Conservation (phyloP, 2,797 vertebrate species). For the Enteromius unitaeniatus region DNA sequence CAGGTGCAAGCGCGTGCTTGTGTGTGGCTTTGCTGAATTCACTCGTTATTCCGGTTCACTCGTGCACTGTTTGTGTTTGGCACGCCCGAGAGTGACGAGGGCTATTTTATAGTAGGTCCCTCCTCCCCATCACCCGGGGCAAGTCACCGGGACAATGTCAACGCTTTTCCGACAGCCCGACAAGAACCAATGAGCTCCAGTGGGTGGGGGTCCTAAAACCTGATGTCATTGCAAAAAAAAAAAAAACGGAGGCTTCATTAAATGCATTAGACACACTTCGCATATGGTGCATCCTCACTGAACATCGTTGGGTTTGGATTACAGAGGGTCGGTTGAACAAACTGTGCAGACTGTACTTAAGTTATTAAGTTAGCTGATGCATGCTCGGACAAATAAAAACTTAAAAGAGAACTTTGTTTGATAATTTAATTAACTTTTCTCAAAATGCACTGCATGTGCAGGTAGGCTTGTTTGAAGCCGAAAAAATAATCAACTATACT, state of each 20-base stretch:
- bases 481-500: too few species aligned
- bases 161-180: slow-evolving; percentile 74
- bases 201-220: slow-evolving; percentile 66
- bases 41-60: slow-evolving; percentile 75
- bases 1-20: slow-evolving; percentile 59
- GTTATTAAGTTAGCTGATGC: slow-evolving; percentile 13
- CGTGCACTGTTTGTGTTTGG: slow-evolving; percentile 76
- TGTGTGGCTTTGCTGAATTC: slow-evolving; percentile 63
- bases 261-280: slow-evolving; percentile 77
- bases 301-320: slow-evolving; percentile 63
- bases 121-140: slow-evolving; percentile 65
- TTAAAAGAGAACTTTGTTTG: slow-evolving; percentile 2
- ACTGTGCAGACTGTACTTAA: slow-evolving; percentile 43
- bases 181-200: slow-evolving; percentile 82
- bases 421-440: neutral
- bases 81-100: slow-evolving; percentile 71
- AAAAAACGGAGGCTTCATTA: slow-evolving; percentile 80
- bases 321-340: slow-evolving; percentile 49
- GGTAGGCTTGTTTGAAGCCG: too few species aligned
- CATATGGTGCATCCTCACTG: slow-evolving; percentile 71
- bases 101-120: slow-evolving; percentile 82
- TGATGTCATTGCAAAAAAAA: slow-evolving; percentile 81
- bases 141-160: slow-evolving; percentile 82
- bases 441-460: neutral
- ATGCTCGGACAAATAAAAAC: neutral